Evolutionary conservation across 2,113 vertebrate genomes (phyloP).

Genomic region (Syngnathus scovelli): DNA sequence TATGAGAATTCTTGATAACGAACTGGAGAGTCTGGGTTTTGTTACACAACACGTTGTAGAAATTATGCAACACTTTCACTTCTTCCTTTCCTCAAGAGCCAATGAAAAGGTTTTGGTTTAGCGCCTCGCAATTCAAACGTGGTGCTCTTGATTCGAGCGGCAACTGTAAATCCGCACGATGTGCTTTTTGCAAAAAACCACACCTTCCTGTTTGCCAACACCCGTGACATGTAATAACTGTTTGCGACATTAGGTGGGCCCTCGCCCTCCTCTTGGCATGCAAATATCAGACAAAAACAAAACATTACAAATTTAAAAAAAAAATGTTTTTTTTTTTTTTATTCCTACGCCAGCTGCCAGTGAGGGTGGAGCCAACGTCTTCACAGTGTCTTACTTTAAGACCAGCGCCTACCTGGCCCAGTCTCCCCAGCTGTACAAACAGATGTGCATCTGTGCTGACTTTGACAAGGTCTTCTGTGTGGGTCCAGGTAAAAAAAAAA

Average conservation of each 20-base stretch:
- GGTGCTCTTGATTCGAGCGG: slow-evolving; percentile 50
- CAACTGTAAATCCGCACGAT: slow-evolving; percentile 11
- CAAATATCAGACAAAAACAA: slow-evolving; percentile 9
- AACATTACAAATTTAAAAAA: too few relatives aligned
- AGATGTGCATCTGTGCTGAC: slow-evolving; percentile 98
- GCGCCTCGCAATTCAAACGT: slow-evolving; percentile 49
- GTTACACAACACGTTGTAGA: not conserved
- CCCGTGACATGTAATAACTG: slow-evolving; percentile 29
- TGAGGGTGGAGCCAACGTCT: slow-evolving; percentile 97
- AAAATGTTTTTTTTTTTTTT: slow-evolving; percentile 3
- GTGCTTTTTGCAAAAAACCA: slow-evolving; percentile 37
- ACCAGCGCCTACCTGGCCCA: slow-evolving; percentile 97
- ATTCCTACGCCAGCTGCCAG: slow-evolving; percentile 83
- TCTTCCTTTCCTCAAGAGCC: slow-evolving; percentile 45
- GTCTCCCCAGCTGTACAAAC: slow-evolving; percentile 98
- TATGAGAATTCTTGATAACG: not conserved
- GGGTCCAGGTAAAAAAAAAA: slow-evolving; percentile 82
- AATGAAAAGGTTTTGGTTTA: slow-evolving; percentile 16
- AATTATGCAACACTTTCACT: slow-evolving; percentile 31
- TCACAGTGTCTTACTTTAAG: slow-evolving; percentile 98
- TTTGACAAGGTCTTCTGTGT: slow-evolving; percentile 98
- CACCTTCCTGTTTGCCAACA: slow-evolving; percentile 46
- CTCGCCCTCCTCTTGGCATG: slow-evolving; percentile 16
- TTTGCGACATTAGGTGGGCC: slow-evolving; percentile 22
- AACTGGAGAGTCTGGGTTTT: not conserved